Percentiles rank a stretch among this genome's conserved stretches.
Evolutionary conservation across 2,888 invertebrate species (phyloP).

Genomic region (Isoperla grammatica): DNA sequence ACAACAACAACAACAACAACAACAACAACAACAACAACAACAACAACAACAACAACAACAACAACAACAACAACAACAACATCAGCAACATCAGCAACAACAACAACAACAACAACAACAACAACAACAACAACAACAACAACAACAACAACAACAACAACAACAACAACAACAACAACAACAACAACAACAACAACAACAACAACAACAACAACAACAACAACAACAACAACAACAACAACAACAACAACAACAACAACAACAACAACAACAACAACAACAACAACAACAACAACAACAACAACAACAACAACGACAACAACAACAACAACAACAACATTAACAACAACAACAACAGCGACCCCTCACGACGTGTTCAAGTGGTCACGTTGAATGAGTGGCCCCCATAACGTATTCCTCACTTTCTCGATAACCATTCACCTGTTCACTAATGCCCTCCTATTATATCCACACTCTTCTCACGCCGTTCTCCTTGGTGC

Average conservation of each 20-base stretch:
- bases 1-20: no score
- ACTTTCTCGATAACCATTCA: no score
- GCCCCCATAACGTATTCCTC: no score
- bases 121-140: conserved; percentile 27
- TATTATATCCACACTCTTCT: no score
- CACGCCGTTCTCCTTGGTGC: no score
- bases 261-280: conserved; percentile 9
- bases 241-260: conserved; percentile 7
- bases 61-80: conserved; percentile 51
- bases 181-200: background rate
- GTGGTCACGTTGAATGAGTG: no score
- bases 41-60: conserved; percentile 46
- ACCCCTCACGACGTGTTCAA: no score
- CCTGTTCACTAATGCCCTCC: no score
- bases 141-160: background rate
- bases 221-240: background rate
- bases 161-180: background rate
- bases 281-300: no score
- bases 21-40: conserved; percentile 47
- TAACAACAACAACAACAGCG: no score
- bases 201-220: background rate
- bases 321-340: no score
- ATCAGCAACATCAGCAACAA: conserved; percentile 47
- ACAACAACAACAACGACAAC: no score
- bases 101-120: conserved; percentile 46